A percentile compares a stretch with the other conserved stretches of the same genome.
Conservation (phyloP, 2,113 vertebrate genomes). For the Mus spicilegus region DNA sequence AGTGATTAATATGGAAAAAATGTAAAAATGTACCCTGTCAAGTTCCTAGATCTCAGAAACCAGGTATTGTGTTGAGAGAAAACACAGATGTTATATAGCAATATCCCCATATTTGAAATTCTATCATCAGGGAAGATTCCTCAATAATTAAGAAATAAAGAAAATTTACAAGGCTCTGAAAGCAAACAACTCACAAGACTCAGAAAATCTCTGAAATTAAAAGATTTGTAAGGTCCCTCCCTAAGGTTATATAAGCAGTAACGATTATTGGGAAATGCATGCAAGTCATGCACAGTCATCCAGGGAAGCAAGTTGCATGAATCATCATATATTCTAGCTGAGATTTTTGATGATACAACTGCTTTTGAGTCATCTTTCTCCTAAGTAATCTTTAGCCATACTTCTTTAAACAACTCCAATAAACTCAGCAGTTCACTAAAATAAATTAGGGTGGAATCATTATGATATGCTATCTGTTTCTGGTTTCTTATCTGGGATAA, state of each 20-base stretch:
- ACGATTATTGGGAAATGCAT: neutral
- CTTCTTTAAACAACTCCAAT: neutral
- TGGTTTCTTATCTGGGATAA: neutral
- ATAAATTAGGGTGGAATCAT: neutral
- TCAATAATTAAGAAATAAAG: neutral
- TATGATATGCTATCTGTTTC: neutral
- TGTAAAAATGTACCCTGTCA: neutral
- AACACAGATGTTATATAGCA: neutral
- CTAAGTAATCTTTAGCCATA: neutral
- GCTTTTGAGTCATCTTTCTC: neutral
- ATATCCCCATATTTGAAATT: neutral
- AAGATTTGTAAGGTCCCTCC: neutral
- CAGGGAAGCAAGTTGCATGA: neutral
- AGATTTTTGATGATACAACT: neutral
- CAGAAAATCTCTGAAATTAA: neutral
- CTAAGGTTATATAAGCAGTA: neutral
- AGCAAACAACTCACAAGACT: neutral
- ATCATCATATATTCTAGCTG: neutral
- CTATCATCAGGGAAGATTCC: too few relatives aligned
- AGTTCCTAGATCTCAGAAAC: neutral
- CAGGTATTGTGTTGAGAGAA: neutral
- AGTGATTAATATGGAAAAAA: too few relatives aligned
- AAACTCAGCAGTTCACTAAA: neutral
- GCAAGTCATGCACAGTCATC: neutral
- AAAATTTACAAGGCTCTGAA: neutral